Evolutionary conservation across 1,140 invertebrate genomes (phyloP), one percentile per base, ranked within the genome.

Genomic region (Calliopsis andreniformis): DNA sequence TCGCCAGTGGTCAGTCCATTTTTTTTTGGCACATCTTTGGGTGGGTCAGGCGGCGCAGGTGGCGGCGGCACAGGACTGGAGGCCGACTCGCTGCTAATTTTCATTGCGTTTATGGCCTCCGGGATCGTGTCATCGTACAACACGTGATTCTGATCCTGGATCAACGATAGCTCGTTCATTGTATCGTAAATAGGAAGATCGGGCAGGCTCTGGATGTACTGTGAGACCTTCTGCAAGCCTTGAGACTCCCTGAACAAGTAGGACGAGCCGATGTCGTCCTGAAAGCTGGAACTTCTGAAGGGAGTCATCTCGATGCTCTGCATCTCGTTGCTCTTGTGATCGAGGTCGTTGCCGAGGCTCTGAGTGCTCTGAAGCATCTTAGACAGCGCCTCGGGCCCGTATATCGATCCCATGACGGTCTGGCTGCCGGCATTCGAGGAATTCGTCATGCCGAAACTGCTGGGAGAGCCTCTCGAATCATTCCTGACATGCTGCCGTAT

Each of bases 201-300:
- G 1, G 91, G 90, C 28, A 92, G 64, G 76, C 89, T 92, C 62
- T 91, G 89, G 16, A 91, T 89, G 47, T 90, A 91, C 23, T 91
- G 90, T 0, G 89, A 91, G 23, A 91, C 89, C 32, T 89, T 84
- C 47, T 90, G 90, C n/a, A 90, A 78, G 39, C 86, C 86, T 45
- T 89, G 82, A 0, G 83, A 53, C 58, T 84, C 73, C 4, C 56
- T 47, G n/a, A 68, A 80, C 30, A 68, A 28, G 43, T 84, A 85
- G 6, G 79, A 51, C 42, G 62, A 42, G 45, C 53, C 71, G 12
- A 80, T 62, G 56, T 72, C 51, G 12, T 85, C 71, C 49, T 85
- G 82, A 16, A 76, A 45, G 30, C 43, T 59, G 25, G 55, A 79
- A 39, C 51, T 87, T 30, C 80, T 82, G 51, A 89, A 86, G 25